Evolutionary conservation across 2,113 vertebrate genomes (phyloP).

Genomic region (Otocyon megalotis): DNA sequence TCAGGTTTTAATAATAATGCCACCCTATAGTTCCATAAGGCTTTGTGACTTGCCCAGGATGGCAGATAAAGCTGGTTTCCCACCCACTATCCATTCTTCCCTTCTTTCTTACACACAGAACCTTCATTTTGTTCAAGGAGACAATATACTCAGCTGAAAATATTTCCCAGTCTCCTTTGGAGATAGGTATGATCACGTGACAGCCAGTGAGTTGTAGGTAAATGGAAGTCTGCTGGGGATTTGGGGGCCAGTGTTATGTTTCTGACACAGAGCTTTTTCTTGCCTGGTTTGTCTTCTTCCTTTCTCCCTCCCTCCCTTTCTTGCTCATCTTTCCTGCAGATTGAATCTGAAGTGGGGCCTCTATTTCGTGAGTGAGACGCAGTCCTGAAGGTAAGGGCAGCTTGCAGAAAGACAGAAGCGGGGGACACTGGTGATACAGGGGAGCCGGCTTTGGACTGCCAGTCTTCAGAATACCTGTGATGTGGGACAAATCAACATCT

Average conservation of each 20-base stretch:
- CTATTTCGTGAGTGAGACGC: neutral
- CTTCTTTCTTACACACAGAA: constrained; percentile 46
- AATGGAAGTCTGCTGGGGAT: neutral
- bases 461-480: neutral
- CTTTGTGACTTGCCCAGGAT: neutral
- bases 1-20: neutral
- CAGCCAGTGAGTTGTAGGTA: neutral
- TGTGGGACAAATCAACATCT: neutral
- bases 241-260: neutral
- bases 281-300: neutral
- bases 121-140: constrained; percentile 53
- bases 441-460: neutral
- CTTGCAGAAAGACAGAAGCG: neutral
- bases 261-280: neutral
- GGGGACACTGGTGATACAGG: neutral
- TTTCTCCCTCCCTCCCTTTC: rapidly evolving
- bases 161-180: neutral
- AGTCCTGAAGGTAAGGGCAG: neutral
- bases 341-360: neutral
- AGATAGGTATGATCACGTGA: neutral
- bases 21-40: neutral
- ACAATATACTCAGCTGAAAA: constrained; percentile 36
- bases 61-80: neutral
- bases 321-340: neutral
- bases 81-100: neutral